A percentile compares a stretch with the other conserved stretches of the same genome.
phyloP scores from a whole-genome alignment of 2,797 vertebrate species.

The Catharus ustulatus region DNA sequence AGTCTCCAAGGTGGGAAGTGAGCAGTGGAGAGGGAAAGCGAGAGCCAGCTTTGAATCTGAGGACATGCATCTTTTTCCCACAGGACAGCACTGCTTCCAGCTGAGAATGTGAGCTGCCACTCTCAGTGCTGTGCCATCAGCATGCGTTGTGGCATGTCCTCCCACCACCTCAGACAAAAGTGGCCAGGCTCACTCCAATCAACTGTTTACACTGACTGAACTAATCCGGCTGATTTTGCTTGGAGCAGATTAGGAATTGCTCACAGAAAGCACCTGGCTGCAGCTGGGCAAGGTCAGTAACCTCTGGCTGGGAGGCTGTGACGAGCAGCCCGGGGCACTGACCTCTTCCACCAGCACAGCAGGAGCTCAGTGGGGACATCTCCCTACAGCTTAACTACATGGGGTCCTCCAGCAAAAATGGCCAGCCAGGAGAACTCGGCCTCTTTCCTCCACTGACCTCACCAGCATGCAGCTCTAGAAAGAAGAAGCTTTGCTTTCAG shows the following conservation, averaged over 20 bases:
- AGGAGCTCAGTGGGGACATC: background rate
- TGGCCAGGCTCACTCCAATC: background rate
- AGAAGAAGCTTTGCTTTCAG: background rate
- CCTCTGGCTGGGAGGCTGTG: background rate
- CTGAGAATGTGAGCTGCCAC: background rate
- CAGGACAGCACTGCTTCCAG: fast-evolving
- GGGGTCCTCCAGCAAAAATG: fast-evolving
- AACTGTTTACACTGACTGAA: background rate
- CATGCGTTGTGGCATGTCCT: fast-evolving
- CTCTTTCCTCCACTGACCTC: background rate
- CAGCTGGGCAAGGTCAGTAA: background rate
- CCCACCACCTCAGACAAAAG: background rate
- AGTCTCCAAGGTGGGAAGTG: background rate
- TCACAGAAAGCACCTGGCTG: background rate
- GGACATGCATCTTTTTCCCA: fast-evolving
- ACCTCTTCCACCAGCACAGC: background rate
- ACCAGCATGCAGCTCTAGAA: fast-evolving
- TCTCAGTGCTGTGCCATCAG: fast-evolving
- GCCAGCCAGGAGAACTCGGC: background rate
- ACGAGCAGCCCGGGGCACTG: fast-evolving
- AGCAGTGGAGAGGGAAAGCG: background rate
- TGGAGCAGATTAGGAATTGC: background rate
- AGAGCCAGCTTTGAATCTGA: background rate
- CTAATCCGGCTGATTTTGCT: background rate
- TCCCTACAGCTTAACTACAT: background rate